A percentile compares a stretch with the other conserved stretches of the same genome.
Conservation (phyloP, 2,888 invertebrate species). For the Morinoia aosen region DNA sequence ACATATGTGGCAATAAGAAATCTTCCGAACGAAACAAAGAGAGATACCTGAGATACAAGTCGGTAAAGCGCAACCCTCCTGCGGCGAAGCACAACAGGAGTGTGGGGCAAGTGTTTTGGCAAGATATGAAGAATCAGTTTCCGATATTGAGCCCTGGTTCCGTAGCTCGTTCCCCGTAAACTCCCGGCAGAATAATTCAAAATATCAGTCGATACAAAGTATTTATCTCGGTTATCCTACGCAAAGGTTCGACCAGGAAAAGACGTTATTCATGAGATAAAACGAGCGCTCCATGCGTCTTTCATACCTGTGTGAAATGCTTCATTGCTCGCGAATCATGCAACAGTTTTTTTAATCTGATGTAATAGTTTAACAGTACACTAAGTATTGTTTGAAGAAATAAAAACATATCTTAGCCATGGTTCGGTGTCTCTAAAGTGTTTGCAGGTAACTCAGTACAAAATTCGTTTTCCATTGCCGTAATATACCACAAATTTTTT, state of each 20-base stretch:
- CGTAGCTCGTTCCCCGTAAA: background rate
- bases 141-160: constrained; percentile 13
- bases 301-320: background rate
- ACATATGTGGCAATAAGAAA: background rate
- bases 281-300: background rate
- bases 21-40: background rate
- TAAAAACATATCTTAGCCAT: too few species aligned
- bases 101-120: constrained; percentile 8
- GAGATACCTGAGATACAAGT: background rate
- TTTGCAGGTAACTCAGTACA: background rate
- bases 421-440: too few species aligned
- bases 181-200: background rate
- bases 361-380: background rate
- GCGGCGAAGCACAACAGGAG: background rate
- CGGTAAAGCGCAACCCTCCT: background rate
- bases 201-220: constrained; percentile 26
- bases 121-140: constrained; percentile 34
- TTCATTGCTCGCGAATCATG: background rate
- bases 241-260: background rate
- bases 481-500: background rate
- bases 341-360: background rate
- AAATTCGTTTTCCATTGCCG: background rate
- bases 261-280: background rate
- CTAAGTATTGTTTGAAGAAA: background rate
- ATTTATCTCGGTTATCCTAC: background rate